Percentiles rank a stretch among this genome's conserved stretches.
Evolutionary conservation across 2,888 invertebrate species (phyloP).

Genomic region (Bruchidius siliquastri): DNA sequence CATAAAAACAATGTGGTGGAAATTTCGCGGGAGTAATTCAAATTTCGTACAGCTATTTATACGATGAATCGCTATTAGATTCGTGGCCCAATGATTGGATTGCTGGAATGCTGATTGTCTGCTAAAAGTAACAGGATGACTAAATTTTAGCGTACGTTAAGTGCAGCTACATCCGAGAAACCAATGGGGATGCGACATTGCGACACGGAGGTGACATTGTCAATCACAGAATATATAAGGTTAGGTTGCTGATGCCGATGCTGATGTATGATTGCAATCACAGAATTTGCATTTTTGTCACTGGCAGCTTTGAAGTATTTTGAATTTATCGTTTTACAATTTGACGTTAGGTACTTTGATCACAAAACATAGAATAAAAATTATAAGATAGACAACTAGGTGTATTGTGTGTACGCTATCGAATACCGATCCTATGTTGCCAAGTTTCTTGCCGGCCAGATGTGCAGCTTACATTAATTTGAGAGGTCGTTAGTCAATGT

Average conservation of each 20-base stretch:
- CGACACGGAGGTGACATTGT: neutral
- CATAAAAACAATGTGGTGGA: constrained; percentile 55
- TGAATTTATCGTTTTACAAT: neutral
- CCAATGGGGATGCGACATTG: neutral
- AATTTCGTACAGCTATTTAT: neutral
- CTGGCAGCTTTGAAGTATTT: constrained; percentile 3
- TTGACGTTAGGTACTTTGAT: no score
- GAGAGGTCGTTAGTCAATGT: no score
- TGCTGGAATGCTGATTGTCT: neutral
- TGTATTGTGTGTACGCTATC: no score
- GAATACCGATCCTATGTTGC: no score
- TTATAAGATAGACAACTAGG: no score
- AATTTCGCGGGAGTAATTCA: neutral
- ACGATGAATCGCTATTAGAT: neutral
- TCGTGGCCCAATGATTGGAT: neutral
- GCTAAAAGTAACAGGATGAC: neutral
- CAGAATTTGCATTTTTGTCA: no score
- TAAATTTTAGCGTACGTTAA: neutral
- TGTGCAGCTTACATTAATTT: no score
- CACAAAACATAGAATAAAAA: no score
- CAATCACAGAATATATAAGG: neutral
- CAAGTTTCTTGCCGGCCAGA: no score
- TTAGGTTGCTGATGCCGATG: no score
- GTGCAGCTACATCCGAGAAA: neutral
- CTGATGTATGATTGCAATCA: no score